These are phyloP conservation scores for Dendrolimus kikuchii DNA, from an alignment of 1,140 invertebrate species.

Conservation along the genomic window DNA sequence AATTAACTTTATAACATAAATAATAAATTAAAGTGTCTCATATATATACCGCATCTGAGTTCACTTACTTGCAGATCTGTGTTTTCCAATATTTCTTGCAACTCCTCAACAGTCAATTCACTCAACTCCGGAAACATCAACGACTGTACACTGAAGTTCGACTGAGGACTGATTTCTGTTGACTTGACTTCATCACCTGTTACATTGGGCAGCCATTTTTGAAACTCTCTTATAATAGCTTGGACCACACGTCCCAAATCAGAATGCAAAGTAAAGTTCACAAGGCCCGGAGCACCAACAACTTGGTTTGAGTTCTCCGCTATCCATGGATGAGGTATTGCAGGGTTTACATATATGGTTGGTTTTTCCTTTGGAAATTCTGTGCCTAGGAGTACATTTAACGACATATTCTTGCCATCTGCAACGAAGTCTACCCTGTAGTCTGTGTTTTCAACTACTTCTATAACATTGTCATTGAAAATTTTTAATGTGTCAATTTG, in stretches of 20 bases:
- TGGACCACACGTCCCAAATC: slow-evolving; percentile 85
- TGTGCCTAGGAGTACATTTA: slow-evolving; percentile 76
- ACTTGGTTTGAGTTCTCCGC: slow-evolving; percentile 76
- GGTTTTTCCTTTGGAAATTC: slow-evolving; percentile 85
- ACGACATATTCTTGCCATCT: slow-evolving; percentile 74
- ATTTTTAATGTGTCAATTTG: slow-evolving; percentile 84
- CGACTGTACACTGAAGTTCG: slow-evolving; percentile 29
- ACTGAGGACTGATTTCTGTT: slow-evolving; percentile 40
- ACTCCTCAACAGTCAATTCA: slow-evolving; percentile 77
- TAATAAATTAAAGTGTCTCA: neutral
- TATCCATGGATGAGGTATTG: slow-evolving; percentile 80
- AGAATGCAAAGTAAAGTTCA: slow-evolving; percentile 83
- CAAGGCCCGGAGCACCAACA: slow-evolving; percentile 78
- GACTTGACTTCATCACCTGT: slow-evolving; percentile 30
- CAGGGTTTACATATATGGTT: slow-evolving; percentile 77
- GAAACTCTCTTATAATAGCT: slow-evolving; percentile 83
- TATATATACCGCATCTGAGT: neutral
- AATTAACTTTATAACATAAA: too few relatives aligned
- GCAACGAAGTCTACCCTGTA: slow-evolving; percentile 80
- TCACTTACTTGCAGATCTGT: slow-evolving; percentile 68
- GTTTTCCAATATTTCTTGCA: slow-evolving; percentile 78
- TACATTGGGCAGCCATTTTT: slow-evolving; percentile 68
- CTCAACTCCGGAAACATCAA: slow-evolving; percentile 77
- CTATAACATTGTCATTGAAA: slow-evolving; percentile 80
- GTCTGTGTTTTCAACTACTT: slow-evolving; percentile 79